Evolutionary conservation across 2,888 invertebrate genomes (phyloP), one percentile per base, ranked within the genome.

Genomic region (Ichneumoninae sp.): DNA sequence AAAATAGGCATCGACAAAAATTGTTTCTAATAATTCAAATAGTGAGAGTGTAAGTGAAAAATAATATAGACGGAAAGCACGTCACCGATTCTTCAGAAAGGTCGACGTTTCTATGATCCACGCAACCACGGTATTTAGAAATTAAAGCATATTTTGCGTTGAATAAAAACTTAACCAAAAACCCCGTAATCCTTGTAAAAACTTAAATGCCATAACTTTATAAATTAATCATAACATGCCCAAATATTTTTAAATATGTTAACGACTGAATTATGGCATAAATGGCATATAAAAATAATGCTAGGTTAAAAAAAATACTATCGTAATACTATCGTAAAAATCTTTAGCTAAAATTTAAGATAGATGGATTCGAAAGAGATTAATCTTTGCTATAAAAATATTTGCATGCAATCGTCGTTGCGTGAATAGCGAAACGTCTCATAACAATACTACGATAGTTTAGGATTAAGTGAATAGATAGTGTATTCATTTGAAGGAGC

Each of bases 101-200:
- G 16, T 60, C 36, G 66, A 87, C 85, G 81, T 80, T 79, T 88
- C 89, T 87, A 89, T 87, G 86, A 47, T 71, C 89, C 86, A 80
- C 86, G 89, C 89, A 90, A 86, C 87, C 83, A 85, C 74, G 22
- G 68, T 30, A 5, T 70, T 50, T 16, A n/a, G 3, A 36, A 10
- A 26, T 13, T 7, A 54, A 72, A 57, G 54, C 13, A 33, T 6
- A 52, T 71, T 52, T 71, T 16, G n/a, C 33, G 19, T 50, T 7
- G 10, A 40, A 30, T n/a, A 40, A 65, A 71, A 57, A 30, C 26
- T 13, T 3, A 36, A 40, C 40, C 40, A 13, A 40, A 44, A 68
- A 36, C 2, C 7, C 16, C 22, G 19, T 22, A 57, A 54, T 40
- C 7, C 40, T 40, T 10, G 10, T 40, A 47, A 47, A 47, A 47